Conservation (phyloP, 2,797 vertebrate genomes). For the Huso huso region DNA sequence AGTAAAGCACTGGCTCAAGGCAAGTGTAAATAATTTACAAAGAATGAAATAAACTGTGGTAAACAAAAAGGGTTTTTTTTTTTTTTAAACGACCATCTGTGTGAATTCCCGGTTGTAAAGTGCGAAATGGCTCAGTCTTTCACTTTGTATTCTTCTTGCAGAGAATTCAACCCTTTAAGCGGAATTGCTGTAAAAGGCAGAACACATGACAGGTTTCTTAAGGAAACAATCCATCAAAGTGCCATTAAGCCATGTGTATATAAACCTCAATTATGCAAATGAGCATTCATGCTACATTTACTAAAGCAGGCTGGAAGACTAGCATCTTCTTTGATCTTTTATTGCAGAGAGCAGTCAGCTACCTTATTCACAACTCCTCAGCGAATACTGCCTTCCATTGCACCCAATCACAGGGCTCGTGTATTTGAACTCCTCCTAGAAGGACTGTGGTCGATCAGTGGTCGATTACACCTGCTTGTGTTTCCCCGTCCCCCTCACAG, state of each 20-base stretch:
- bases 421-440: conserved; percentile 44
- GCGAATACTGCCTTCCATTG: conserved; percentile 25
- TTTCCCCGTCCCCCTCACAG: conserved; percentile 33
- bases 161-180: conserved; percentile 13
- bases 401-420: conserved; percentile 49
- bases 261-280: conserved; percentile 73
- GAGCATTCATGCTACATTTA: conserved; percentile 57
- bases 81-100: no score
- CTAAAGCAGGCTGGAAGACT: conserved; percentile 52
- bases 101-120: no score
- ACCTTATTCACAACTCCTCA: not conserved
- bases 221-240: conserved; percentile 56
- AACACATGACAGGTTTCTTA: conserved; percentile 54
- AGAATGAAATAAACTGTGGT: no score
- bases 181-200: conserved; percentile 53
- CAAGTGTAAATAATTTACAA: no score
- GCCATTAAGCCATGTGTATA: conserved; percentile 59
- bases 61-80: no score
- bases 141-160: not conserved
- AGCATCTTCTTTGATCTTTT: conserved; percentile 59
- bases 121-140: not conserved
- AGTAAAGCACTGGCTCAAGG: no score
- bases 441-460: conserved; percentile 47
- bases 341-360: conserved; percentile 42
- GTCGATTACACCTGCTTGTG: conserved; percentile 57